Evolutionary conservation across 2,113 vertebrate genomes (phyloP), one percentile per base, ranked within the genome.

Genomic region (Mohoua ochrocephala): DNA sequence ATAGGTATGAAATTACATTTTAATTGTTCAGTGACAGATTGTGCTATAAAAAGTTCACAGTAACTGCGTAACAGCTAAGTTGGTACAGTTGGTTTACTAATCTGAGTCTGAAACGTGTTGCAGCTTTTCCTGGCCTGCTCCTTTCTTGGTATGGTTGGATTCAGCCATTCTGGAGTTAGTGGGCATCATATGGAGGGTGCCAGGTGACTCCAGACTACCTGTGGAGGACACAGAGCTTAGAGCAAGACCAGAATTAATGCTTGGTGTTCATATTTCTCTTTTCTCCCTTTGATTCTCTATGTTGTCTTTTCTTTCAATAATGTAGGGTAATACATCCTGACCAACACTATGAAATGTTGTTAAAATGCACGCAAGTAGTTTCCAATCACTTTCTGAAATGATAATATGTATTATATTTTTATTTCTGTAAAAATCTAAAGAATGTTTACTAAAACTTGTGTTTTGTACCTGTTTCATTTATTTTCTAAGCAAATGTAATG

Each of bases 1-100:
- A 33, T 21, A 45, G 63, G 28, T 74, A 39, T 65, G 37, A 64
- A 76, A 53, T 76, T 79, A 12, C 7, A 17, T 85, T 88, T 85
- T 68, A 87, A 71, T 87, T 85, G 53, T 84, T 91, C 39, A n/a
- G 57, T 15, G 57, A 56, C 73, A 85, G 92, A 90, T 77, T 79
- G 63, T 83, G 74, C 57, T 91, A 49, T 64, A 80, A 83, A 61
- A 73, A 69, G 57, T 87, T 88, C 61, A 57, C 41, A 73, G 70
- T 59, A 49, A 69, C 54, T 77, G 76, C 0, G 0, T 75, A 81
- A 65, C 65, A 83, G 35, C 67, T 44, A 23, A 15, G 0, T 64
- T 75, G 64, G 64, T 89, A 28, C 47, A 67, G 59, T 3, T 59
- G 42, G 63, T 81, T 54, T 92, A 71, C 56, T 86, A 70, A 81